phyloP scores from a whole-genome alignment of 2,888 invertebrate genomes.

The Helobdella robusta region DNA sequence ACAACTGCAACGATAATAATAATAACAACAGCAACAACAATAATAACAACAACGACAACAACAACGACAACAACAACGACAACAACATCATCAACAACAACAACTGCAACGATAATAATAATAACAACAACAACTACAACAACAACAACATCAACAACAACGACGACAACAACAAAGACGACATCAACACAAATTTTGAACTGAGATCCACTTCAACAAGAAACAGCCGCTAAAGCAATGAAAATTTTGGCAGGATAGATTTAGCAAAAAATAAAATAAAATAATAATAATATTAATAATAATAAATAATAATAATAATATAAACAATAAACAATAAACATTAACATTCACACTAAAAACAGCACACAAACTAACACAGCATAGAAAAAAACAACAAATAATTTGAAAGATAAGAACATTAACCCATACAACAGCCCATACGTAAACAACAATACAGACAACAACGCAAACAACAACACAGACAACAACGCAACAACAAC shows the following conservation, averaged over 20 bases:
- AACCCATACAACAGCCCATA: too few species aligned
- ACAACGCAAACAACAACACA: too few species aligned
- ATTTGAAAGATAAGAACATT: too few species aligned
- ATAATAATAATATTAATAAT: neutral
- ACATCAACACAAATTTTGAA: neutral
- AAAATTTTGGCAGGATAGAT: too few species aligned
- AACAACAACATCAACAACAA: slow-evolving; percentile 6
- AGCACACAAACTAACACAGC: too few species aligned
- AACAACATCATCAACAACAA: slow-evolving; percentile 2
- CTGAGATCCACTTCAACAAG: too few species aligned
- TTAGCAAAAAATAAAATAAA: neutral
- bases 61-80: neutral
- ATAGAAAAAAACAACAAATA: too few species aligned
- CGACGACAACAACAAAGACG: neutral
- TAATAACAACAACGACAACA: slow-evolving; percentile 8
- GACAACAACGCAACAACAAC: too few species aligned
- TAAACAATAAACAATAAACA: neutral
- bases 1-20: slow-evolving; percentile 6
- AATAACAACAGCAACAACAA: slow-evolving; percentile 8
- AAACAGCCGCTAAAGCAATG: too few species aligned
- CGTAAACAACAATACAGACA: too few species aligned
- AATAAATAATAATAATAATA: neutral
- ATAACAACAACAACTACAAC: slow-evolving; percentile 6
- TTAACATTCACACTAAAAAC: too few species aligned
- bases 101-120: slow-evolving; percentile 6